Percentiles rank a stretch among this genome's conserved stretches.
Conservation (phyloP, 2,113 vertebrate genomes). For the Ceyx cyanopectus region DNA sequence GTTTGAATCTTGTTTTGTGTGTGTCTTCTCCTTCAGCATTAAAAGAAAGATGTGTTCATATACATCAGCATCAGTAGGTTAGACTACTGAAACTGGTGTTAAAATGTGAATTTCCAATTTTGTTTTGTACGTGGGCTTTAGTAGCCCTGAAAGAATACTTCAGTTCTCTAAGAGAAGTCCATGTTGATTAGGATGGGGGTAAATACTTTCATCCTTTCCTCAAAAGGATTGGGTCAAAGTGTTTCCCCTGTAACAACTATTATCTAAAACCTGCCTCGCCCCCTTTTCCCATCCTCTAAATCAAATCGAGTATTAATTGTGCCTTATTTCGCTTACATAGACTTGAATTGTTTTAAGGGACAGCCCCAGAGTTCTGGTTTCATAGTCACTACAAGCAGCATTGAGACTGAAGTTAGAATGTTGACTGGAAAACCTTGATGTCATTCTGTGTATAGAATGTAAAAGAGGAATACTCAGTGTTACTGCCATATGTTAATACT, state of each 20-base stretch:
- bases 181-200: conserved; percentile 54
- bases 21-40: conserved; percentile 69
- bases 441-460: conserved; percentile 90
- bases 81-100: conserved; percentile 79
- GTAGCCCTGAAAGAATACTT: conserved; percentile 61
- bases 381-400: conserved; percentile 80
- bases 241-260: conserved; percentile 78
- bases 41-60: conserved; percentile 59
- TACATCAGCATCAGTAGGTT: conserved; percentile 78
- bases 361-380: conserved; percentile 72
- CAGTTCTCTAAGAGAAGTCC: conserved; percentile 62
- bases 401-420: conserved; percentile 80
- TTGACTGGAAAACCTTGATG: conserved; percentile 80
- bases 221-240: conserved; percentile 57
- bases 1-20: conserved; percentile 56
- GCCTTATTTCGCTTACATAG: conserved; percentile 95
- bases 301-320: conserved; percentile 90
- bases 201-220: conserved; percentile 50
- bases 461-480: conserved; percentile 91
- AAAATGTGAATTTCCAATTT: conserved; percentile 80
- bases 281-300: conserved; percentile 71
- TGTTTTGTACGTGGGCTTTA: conserved; percentile 47
- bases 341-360: conserved; percentile 86
- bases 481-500: conserved; percentile 95
- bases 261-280: conserved; percentile 80